Evolutionary conservation across 2,888 invertebrate species (phyloP).

Genomic region (Hermodice carunculata): DNA sequence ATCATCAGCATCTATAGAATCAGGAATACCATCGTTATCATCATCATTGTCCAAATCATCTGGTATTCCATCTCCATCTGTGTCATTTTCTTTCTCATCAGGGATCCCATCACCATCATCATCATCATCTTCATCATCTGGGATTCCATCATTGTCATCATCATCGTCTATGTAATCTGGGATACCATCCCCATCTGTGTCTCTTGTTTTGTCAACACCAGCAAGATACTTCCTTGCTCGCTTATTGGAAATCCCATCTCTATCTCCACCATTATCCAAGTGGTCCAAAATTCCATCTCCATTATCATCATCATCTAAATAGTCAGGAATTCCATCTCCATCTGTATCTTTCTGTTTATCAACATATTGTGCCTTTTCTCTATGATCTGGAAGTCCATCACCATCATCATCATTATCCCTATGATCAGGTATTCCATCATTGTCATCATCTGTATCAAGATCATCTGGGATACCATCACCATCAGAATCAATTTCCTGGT

Average conservation of each 20-base stretch:
- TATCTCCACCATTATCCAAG: constrained; percentile 45
- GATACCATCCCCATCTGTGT: constrained; percentile 45
- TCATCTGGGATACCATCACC: constrained; percentile 45
- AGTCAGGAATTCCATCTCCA: constrained; percentile 57
- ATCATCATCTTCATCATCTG: constrained; percentile 39
- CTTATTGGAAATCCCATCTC: constrained; percentile 38
- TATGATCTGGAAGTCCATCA: constrained; percentile 44
- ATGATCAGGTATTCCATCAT: constrained; percentile 42
- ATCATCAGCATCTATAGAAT: constrained; percentile 38
- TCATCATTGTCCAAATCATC: constrained; percentile 22
- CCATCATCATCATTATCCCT: constrained; percentile 41
- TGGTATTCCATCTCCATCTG: constrained; percentile 49
- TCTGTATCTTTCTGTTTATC: constrained; percentile 33
- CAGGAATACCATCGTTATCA: constrained; percentile 43
- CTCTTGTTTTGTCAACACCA: too few species aligned
- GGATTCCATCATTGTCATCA: constrained; percentile 39
- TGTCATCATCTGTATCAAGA: constrained; percentile 36
- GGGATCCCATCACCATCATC: constrained; percentile 30
- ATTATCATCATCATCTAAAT: constrained; percentile 50
- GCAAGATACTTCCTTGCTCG: too few species aligned
- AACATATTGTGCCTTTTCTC: too few species aligned
- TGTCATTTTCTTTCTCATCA: constrained; percentile 36
- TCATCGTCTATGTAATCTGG: constrained; percentile 45
- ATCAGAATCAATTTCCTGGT: constrained; percentile 30
- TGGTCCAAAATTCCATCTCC: constrained; percentile 66